Conservation (phyloP, 1,140 invertebrate species). For the Procambarus virginalis region DNA sequence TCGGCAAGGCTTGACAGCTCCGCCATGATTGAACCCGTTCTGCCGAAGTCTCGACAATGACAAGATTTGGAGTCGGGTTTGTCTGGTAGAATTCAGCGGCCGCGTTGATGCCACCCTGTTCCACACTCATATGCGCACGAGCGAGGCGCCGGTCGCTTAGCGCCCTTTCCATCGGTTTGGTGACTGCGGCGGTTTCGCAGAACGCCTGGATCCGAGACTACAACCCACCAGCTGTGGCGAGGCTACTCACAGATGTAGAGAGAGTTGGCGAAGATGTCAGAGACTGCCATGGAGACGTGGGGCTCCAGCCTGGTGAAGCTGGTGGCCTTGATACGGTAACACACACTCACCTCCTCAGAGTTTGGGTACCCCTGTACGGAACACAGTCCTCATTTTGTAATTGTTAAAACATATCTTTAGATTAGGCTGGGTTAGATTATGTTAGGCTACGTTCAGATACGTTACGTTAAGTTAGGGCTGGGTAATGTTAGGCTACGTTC, state of each 20-base stretch:
- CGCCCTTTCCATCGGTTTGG: too few species aligned
- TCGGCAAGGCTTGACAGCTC: too few species aligned
- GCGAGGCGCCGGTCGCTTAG: too few species aligned
- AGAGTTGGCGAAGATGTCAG: neutral
- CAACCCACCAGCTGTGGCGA: neutral
- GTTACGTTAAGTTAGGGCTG: neutral
- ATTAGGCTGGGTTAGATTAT: neutral
- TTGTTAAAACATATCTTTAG: neutral
- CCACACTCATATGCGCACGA: too few species aligned
- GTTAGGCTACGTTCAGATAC: neutral
- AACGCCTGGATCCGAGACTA: too few species aligned
- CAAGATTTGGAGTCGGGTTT: too few species aligned
- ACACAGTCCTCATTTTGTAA: neutral
- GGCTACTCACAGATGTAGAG: neutral
- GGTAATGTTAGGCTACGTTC: neutral
- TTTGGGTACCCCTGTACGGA: neutral
- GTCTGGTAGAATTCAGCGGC: too few species aligned
- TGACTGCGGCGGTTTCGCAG: too few species aligned
- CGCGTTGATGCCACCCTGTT: too few species aligned
- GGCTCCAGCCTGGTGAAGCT: neutral
- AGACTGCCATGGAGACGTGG: neutral
- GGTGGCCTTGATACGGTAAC: neutral
- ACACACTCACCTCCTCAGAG: neutral
- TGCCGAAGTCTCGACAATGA: too few species aligned
- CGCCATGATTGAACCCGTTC: too few species aligned